These are phyloP conservation scores for Grantiella picta DNA, from an alignment of 2,113 vertebrate genomes.

Conservation along the genomic window DNA sequence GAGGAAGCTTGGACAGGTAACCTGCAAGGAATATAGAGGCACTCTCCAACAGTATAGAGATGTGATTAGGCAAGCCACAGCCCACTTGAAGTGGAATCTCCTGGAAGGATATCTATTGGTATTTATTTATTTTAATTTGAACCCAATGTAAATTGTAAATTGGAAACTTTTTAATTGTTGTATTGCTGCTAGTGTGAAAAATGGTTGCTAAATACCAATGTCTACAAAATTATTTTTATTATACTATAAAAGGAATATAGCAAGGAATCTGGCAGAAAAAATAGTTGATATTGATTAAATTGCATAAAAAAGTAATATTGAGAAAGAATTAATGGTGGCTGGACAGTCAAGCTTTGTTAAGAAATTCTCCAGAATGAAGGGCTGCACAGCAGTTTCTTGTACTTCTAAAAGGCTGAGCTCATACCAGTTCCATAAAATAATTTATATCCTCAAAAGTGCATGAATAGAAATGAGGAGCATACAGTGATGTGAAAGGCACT, in stretches of 20 bases:
- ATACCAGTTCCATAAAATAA: not conserved
- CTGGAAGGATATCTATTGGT: not conserved
- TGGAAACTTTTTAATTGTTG: not conserved
- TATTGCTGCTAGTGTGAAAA: not conserved
- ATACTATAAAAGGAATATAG: not conserved
- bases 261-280: not conserved
- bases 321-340: not conserved
- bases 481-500: accelerated
- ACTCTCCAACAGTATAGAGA: not conserved
- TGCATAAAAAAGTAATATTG: not conserved
- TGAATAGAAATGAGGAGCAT: not conserved
- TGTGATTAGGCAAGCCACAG: not conserved
- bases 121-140: not conserved
- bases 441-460: not conserved
- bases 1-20: not conserved
- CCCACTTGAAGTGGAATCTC: not conserved
- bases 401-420: not conserved
- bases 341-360: not conserved
- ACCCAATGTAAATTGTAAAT: not conserved
- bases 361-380: not conserved
- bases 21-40: not conserved
- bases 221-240: not conserved
- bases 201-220: not conserved
- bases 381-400: not conserved
- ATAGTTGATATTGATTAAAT: not conserved